Evolutionary conservation across 2,888 invertebrate species (phyloP), one percentile per base, ranked within the genome.

Genomic region (Pollenia griseotomentosa): DNA sequence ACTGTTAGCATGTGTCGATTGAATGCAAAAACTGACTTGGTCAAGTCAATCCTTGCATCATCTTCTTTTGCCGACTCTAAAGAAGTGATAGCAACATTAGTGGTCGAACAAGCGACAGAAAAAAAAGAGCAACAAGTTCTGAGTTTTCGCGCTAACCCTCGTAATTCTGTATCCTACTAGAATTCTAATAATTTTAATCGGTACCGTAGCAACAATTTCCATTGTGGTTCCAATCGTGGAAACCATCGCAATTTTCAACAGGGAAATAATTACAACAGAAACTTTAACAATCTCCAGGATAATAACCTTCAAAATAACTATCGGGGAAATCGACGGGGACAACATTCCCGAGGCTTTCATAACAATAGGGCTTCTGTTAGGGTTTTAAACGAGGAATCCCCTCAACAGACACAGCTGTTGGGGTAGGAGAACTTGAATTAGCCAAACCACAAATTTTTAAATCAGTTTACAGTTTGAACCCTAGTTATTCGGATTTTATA

Each of bases 11-110:
- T 51, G 51, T 51, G 51, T 51, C 51, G 51, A 51, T 51, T 51
- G 51, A 51, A 51, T 51, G 51, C 51, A 51, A 51, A 65, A 44
- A 11, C 63, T 42, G 42, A 65, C 11, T 65, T 65, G 8, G 55
- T 55, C n/a, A 55, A 55, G 55, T 55, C 55, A 57, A 46, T 46
- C 23, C 46, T 79, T 44, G 81, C 81, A 9, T 81, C 81, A 42
- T 63, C 65, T 53, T 23, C 55, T 2, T 81, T 81, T 81, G 2
- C 65, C 4, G 73, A 81, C 23, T 66, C 81, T 9, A 81, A 81
- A 46, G 73, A 65, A n/a, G 42, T 65, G 12, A 23, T 81, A 33
- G 6, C 33, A 0, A 33, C 4, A 33, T 33, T 33, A 33, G 33
- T 33, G 33, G 33, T 33, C 33, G n/a, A 73, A 73, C 46, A 81